Percentiles rank a stretch among this genome's conserved stretches.
These are phyloP conservation scores for Exephanes ischioxanthus DNA, from an alignment of 2,888 invertebrate genomes.

Conservation along the genomic window DNA sequence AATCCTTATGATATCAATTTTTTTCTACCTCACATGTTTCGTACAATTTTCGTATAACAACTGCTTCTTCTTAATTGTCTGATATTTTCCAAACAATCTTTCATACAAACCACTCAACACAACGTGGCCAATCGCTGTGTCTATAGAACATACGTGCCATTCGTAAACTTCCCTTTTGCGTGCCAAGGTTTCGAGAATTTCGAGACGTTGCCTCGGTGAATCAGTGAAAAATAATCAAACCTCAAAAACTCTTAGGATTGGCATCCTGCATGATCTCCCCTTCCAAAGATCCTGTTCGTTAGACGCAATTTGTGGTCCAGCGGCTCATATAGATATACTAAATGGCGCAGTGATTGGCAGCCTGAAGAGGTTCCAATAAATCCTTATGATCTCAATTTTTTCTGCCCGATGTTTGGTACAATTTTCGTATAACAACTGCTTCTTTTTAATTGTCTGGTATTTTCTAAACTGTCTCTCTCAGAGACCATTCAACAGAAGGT, in stretches of 20 bases:
- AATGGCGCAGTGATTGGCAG: too few species aligned
- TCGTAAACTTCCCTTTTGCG: neutral
- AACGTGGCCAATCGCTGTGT: neutral
- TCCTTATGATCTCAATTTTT: neutral
- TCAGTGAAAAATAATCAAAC: conserved; percentile 55
- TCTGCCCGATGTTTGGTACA: neutral
- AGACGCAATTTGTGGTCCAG: neutral
- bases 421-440: neutral
- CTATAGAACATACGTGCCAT: neutral
- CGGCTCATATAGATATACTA: neutral
- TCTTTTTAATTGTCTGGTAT: too few species aligned
- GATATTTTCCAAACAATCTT: neutral
- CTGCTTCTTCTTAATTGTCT: neutral
- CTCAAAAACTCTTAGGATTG: conserved; percentile 36
- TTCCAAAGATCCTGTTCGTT: neutral
- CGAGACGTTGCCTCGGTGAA: neutral
- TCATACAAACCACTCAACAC: too few species aligned
- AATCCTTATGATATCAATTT: neutral
- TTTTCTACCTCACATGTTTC: neutral
- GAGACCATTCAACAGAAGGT: neutral
- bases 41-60: neutral
- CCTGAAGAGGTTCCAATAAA: neutral
- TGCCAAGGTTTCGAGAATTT: neutral
- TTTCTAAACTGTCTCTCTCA: neutral
- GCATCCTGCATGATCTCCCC: neutral